Evolutionary conservation across 2,888 invertebrate species (phyloP).

Genomic region (Zootermopsis nevadensis): DNA sequence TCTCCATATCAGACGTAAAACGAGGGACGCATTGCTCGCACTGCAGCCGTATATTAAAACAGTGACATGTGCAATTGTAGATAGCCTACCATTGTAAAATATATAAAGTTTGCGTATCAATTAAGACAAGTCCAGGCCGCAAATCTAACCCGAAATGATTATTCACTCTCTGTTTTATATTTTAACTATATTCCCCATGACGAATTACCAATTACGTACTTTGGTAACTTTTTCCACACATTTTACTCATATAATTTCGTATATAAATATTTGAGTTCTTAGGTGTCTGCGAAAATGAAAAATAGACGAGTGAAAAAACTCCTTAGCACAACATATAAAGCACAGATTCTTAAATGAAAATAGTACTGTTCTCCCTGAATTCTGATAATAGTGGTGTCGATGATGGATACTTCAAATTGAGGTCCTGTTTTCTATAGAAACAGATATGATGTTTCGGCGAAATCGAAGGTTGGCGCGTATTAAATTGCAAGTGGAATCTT

Average conservation of each 20-base stretch:
- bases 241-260: background rate
- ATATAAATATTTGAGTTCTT: background rate
- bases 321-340: background rate
- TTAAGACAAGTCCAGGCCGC: background rate
- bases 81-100: background rate
- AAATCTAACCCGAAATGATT: background rate
- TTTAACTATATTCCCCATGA: background rate
- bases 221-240: background rate
- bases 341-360: background rate
- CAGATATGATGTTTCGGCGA: too few species aligned
- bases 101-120: background rate
- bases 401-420: background rate
- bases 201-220: background rate
- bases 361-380: background rate
- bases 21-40: slow-evolving; percentile 45
- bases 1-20: slow-evolving; percentile 25
- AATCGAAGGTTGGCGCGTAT: too few species aligned
- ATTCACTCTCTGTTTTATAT: background rate
- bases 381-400: background rate
- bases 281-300: background rate
- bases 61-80: background rate
- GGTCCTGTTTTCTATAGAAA: too few species aligned
- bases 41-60: slow-evolving; percentile 44
- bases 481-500: too few species aligned
- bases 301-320: background rate